A percentile compares a stretch with the other conserved stretches of the same genome.
phyloP scores from a whole-genome alignment of 1,140 invertebrate genomes.

The Sitobion miscanthi region DNA sequence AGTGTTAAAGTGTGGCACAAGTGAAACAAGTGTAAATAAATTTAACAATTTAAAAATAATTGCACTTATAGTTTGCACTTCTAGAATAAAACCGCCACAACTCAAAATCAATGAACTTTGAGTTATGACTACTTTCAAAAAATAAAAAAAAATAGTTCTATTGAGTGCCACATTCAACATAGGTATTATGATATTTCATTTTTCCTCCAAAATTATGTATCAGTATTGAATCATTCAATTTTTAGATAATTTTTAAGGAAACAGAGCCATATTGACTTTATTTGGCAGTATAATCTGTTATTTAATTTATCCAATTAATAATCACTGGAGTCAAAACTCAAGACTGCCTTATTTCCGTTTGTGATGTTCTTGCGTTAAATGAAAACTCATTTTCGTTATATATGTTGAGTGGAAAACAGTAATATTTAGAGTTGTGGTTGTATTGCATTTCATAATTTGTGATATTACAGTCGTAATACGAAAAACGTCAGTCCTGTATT shows the following conservation, averaged over 20 bases:
- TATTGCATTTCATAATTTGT: slow-evolving; percentile 4
- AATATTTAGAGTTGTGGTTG: neutral
- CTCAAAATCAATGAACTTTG: neutral
- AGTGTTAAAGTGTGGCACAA: too few relatives aligned
- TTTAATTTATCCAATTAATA: neutral
- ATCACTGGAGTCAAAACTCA: neutral
- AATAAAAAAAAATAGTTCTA: too few relatives aligned
- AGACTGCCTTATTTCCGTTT: neutral
- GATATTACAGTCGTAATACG: neutral
- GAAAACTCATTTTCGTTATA: neutral
- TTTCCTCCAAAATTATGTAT: too few relatives aligned
- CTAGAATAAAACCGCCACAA: neutral
- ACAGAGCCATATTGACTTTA: neutral
- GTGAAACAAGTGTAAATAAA: too few relatives aligned
- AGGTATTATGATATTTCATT: too few relatives aligned
- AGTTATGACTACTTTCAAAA: too few relatives aligned
- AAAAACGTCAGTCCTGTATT: neutral
- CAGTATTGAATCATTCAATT: too few relatives aligned
- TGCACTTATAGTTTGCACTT: neutral
- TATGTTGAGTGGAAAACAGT: neutral
- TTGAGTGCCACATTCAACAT: too few relatives aligned
- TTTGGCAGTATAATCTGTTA: neutral
- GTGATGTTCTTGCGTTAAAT: neutral
- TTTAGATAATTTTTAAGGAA: neutral
- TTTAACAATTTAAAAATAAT: neutral